Conservation (phyloP, 2,888 invertebrate genomes). For the Chironomus tentans region DNA sequence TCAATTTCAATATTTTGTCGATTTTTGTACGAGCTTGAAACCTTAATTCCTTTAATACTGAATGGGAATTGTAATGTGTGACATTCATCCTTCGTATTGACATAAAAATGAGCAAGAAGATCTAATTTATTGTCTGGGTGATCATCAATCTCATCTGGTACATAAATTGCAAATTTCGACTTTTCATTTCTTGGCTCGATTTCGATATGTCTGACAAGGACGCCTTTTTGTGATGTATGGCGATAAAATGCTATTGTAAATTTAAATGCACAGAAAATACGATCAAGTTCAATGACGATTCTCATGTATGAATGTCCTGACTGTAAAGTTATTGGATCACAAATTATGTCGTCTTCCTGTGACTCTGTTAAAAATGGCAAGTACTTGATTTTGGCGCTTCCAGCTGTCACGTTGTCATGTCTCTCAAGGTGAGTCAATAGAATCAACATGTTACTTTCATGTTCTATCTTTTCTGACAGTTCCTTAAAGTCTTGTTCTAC, state of each 20-base stretch:
- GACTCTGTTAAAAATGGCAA: neutral
- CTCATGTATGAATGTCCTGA: neutral
- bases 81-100: neutral
- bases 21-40: neutral
- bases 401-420: neutral
- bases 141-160: neutral
- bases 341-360: neutral
- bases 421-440: neutral
- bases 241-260: neutral
- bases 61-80: neutral
- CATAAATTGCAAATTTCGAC: neutral
- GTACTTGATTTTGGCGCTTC: neutral
- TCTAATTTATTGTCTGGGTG: neutral
- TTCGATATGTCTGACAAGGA: neutral
- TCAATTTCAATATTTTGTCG: neutral
- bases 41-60: neutral
- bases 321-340: neutral
- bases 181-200: neutral
- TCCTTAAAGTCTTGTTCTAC: neutral
- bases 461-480: neutral
- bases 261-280: neutral
- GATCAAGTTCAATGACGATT: neutral
- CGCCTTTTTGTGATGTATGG: neutral
- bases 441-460: neutral
- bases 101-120: neutral